phyloP scores from a whole-genome alignment of 1,140 invertebrate species.

The Nilaparvata lugens region DNA sequence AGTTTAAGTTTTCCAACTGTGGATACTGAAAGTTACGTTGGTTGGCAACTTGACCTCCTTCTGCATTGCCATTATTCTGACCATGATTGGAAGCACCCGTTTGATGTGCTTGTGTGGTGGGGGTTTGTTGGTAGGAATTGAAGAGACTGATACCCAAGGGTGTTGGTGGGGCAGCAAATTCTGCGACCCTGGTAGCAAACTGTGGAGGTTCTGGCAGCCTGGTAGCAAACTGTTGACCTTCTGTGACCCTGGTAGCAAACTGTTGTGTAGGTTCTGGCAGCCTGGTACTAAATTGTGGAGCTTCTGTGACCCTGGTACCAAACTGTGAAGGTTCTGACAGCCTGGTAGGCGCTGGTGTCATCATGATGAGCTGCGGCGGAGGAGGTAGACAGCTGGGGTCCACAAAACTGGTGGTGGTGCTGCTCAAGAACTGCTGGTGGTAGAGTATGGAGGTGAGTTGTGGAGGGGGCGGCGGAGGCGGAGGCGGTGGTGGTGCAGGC shows the following conservation, averaged over 20 bases:
- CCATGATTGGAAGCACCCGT: too few relatives aligned
- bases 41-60: neutral
- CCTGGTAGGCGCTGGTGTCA: neutral
- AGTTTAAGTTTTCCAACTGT: neutral
- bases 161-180: neutral
- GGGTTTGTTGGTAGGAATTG: too few relatives aligned
- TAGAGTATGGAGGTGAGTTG: conserved; percentile 15
- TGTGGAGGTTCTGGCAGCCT: neutral
- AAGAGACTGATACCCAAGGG: neutral
- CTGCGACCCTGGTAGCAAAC: neutral
- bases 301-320: neutral
- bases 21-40: neutral
- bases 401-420: neutral
- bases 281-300: too few relatives aligned
- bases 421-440: neutral
- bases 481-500: conserved; percentile 11
- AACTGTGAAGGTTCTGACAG: neutral
- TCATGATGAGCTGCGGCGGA: neutral
- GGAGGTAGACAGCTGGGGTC: neutral
- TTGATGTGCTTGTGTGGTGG: too few relatives aligned
- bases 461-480: neutral
- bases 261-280: too few relatives aligned
- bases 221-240: too few relatives aligned
- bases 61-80: neutral
- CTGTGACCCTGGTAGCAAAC: too few relatives aligned